phyloP scores from a whole-genome alignment of 1,140 invertebrate species.

The Bombus pascuorum region DNA sequence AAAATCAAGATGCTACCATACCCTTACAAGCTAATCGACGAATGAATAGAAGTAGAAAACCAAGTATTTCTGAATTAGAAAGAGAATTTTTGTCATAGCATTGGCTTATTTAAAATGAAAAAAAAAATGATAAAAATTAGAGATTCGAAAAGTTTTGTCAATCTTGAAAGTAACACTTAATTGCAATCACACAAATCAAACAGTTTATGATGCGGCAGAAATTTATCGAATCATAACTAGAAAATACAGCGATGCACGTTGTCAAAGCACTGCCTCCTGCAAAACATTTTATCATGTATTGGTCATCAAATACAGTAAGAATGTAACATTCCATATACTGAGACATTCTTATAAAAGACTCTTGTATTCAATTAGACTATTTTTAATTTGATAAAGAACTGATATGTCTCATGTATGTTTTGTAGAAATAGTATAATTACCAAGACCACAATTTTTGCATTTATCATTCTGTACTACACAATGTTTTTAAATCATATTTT shows the following conservation, averaged over 20 bases:
- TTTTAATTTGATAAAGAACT: conserved; percentile 56
- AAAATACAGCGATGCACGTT: conserved; percentile 56
- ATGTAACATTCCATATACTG: conserved; percentile 63
- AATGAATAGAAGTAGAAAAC: conserved; percentile 80
- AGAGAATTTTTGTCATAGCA: conserved; percentile 85
- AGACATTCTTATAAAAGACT: conserved; percentile 43
- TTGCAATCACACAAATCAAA: conserved; percentile 32
- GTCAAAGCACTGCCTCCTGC: conserved; percentile 65
- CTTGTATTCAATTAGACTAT: conserved; percentile 47
- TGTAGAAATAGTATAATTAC: conserved; percentile 28
- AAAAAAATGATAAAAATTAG: conserved; percentile 3
- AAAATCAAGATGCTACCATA: conserved; percentile 85
- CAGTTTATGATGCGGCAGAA: conserved; percentile 26
- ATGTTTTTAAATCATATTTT: conserved; percentile 30
- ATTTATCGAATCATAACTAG: conserved; percentile 34
- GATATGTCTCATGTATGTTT: conserved; percentile 40
- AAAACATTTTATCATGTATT: conserved; percentile 53
- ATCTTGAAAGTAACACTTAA: conserved; percentile 47
- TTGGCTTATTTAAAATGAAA: conserved; percentile 78
- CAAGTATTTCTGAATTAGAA: conserved; percentile 83
- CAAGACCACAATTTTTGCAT: conserved; percentile 25
- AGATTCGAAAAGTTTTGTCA: conserved; percentile 17
- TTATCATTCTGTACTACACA: conserved; percentile 11
- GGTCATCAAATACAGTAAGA: conserved; percentile 51
- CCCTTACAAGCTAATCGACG: conserved; percentile 84